Evolutionary conservation across 2,113 vertebrate genomes (phyloP), one percentile per base, ranked within the genome.

Genomic region (Zosterops pallidus): DNA sequence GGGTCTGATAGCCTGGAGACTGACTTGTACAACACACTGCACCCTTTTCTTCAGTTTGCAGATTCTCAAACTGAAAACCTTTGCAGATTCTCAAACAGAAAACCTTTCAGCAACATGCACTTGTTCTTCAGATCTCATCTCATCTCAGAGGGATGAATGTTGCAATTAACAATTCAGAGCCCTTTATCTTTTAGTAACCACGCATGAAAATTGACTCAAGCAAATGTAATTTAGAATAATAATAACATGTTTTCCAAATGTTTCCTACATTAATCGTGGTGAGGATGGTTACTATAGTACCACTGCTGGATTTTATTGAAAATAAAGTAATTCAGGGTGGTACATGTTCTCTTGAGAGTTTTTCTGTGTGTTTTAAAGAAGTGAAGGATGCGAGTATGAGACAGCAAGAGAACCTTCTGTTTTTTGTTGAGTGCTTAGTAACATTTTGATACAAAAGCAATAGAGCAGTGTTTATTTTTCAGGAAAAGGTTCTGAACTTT

Each of bases 141-240:
- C 75, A 79, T 96, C 95, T 95, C 78, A 39, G 41, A 86, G 94
- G 92, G 60, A 63, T 52, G 82, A 95, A 91, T 60, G 91, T 89
- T 95, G 83, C 96, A 97, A 97, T 98, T 96, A 97, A 89, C 94
- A 90, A 59, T 97, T 97, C 92, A 77, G 92, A 97, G 94, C 74
- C 93, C 95, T 97, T 90, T 97, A 90, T 94, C 78, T 96, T 96
- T 96, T 93, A 57, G 96, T 97, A 96, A 92, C 96, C 87, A 83
- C 41, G 96, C 95, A 95, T 82, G 96, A 95, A 97, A 97, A 97
- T 95, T 95, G 97, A 98, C 96, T 97, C 95, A 86, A 96, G 96
- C 96, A 96, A 97, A 97, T 92, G 91, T 95, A 97, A 97, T 98
- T 98, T 98, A 94, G 96, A 98, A 97, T 96, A 98, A 98, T 97